Conservation (phyloP, 2,797 vertebrate genomes). For the Spheniscus humboldti region DNA sequence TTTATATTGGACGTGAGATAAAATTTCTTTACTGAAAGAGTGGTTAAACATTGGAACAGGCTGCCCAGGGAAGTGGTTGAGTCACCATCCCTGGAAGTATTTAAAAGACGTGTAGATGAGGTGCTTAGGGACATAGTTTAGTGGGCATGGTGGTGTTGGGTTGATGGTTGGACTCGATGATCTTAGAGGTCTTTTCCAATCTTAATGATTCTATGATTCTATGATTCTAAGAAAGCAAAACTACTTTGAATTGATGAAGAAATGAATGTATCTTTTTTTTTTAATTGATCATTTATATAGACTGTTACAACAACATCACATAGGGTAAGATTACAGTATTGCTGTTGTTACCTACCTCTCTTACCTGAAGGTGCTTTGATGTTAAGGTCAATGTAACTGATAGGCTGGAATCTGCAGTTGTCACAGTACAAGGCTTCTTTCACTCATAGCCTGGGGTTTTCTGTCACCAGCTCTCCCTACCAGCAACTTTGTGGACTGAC, state of each 20-base stretch:
- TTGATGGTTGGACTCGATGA: too few species aligned
- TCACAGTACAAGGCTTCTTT: constrained; percentile 13
- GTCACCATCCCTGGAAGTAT: too few species aligned
- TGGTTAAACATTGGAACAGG: too few species aligned
- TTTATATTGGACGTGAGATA: too few species aligned
- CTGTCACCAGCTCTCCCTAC: constrained; percentile 23
- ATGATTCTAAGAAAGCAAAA: background rate
- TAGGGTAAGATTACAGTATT: background rate
- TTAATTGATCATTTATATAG: background rate
- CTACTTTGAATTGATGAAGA: background rate
- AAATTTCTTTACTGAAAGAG: too few species aligned
- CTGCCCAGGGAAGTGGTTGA: too few species aligned
- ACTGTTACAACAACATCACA: background rate
- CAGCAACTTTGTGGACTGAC: constrained; percentile 6
- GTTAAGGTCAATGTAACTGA: constrained; percentile 38
- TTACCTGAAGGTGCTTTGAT: background rate
- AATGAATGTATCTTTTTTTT: background rate
- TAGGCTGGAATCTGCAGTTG: constrained; percentile 6
- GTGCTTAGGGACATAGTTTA: too few species aligned
- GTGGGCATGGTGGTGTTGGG: too few species aligned
- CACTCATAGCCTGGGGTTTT: constrained; percentile 15
- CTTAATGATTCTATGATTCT: too few species aligned
- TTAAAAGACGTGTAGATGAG: too few species aligned
- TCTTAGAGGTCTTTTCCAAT: too few species aligned
- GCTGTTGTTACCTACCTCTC: background rate